Conservation (phyloP, 2,113 vertebrate species). For the Lynx canadensis region DNA sequence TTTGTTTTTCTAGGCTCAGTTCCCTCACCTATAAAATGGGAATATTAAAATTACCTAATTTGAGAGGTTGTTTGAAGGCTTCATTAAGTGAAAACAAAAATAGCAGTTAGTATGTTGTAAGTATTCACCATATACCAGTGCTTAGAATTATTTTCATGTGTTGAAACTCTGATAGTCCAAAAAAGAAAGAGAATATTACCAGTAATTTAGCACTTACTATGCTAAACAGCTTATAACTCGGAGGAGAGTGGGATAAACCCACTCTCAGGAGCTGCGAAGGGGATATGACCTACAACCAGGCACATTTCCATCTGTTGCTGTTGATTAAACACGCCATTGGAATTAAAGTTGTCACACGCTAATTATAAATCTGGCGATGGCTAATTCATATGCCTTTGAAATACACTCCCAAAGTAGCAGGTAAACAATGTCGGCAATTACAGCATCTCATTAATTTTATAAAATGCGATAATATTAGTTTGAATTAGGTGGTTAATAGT, state of each 20-base stretch:
- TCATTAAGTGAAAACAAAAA: not conserved
- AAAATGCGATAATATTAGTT: slow-evolving; percentile 64
- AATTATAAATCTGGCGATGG: slow-evolving; percentile 48
- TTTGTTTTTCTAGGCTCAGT: not conserved
- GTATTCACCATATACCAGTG: not conserved
- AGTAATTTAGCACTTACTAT: slow-evolving; percentile 64
- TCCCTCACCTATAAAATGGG: not conserved
- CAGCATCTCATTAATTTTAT: slow-evolving; percentile 69
- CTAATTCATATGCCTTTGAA: slow-evolving; percentile 70
- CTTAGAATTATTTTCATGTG: slow-evolving; percentile 30
- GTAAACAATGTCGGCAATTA: slow-evolving; percentile 57
- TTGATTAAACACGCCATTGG: slow-evolving; percentile 66
- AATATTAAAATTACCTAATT: not conserved
- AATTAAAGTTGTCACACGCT: slow-evolving; percentile 61
- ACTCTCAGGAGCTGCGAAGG: slow-evolving; percentile 32
- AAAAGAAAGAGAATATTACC: slow-evolving; percentile 29
- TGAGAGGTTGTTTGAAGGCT: not conserved
- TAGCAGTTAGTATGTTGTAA: not conserved
- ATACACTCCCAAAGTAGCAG: slow-evolving; percentile 54
- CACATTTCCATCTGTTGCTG: slow-evolving; percentile 63
- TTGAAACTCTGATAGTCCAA: not conserved
- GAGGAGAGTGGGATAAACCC: slow-evolving; percentile 16
- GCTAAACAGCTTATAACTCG: slow-evolving; percentile 63
- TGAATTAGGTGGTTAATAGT: slow-evolving; percentile 44
- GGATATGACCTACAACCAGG: not conserved